Conservation (phyloP, 2,888 invertebrate genomes). For the Megalurothrips usitatus region DNA sequence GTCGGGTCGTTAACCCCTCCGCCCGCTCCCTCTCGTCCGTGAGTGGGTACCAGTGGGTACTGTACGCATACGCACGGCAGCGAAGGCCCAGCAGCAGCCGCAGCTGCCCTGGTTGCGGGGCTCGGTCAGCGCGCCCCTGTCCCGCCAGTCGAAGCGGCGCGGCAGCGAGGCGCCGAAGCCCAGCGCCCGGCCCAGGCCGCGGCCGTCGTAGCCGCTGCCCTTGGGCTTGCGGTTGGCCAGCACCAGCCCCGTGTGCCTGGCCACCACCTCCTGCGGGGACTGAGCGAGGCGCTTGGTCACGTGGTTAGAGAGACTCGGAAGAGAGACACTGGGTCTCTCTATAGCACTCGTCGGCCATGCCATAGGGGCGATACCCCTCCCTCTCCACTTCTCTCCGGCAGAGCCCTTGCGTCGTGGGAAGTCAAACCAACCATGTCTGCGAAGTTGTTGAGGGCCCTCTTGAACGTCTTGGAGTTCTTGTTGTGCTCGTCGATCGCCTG, state of each 20-base stretch:
- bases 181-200: neutral
- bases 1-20: too few relatives aligned
- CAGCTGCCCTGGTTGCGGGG: conserved; percentile 10
- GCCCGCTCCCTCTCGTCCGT: too few relatives aligned
- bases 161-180: neutral
- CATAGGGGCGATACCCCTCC: too few relatives aligned
- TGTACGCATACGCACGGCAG: neutral
- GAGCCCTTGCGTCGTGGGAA: neutral
- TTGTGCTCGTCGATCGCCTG: neutral
- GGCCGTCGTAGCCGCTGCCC: neutral
- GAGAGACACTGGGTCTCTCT: too few relatives aligned
- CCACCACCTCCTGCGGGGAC: neutral
- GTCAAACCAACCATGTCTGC: neutral
- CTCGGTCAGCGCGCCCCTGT: neutral
- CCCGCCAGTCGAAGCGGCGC: conserved; percentile 7
- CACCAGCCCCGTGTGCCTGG: neutral
- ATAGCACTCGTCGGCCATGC: too few relatives aligned
- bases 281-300: neutral
- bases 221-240: neutral
- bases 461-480: neutral
- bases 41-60: too few relatives aligned
- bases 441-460: neutral
- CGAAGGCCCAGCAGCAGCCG: conserved; percentile 21
- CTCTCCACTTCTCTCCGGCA: neutral
- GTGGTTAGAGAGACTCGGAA: too few relatives aligned